phyloP scores from a whole-genome alignment of 2,797 vertebrate species.

The Lepus townsendii region DNA sequence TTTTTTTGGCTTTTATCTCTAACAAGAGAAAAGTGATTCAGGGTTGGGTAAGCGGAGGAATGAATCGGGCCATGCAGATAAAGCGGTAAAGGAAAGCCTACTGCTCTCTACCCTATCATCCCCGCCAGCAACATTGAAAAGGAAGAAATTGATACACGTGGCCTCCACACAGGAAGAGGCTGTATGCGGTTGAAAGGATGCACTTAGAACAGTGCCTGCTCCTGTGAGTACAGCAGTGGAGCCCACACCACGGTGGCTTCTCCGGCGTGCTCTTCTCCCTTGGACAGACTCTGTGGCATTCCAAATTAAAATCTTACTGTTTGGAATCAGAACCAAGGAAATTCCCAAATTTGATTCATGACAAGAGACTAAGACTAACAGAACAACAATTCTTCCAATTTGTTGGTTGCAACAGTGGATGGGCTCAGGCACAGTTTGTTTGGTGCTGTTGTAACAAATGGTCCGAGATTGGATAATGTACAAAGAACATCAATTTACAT shows the following conservation, averaged over 20 bases:
- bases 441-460: not conserved
- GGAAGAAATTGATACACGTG: not conserved
- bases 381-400: not conserved
- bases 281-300: not conserved
- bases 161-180: not conserved
- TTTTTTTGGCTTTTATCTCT: constrained; percentile 38
- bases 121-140: not conserved
- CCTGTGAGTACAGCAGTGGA: not conserved
- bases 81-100: not conserved
- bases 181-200: not conserved
- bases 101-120: not conserved
- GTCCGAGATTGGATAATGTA: not conserved
- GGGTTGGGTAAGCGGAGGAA: not conserved
- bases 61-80: not conserved
- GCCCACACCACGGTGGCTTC: not conserved
- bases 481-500: not conserved
- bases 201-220: not conserved
- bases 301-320: not conserved
- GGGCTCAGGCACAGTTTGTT: not conserved
- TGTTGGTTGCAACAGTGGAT: not conserved
- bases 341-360: not conserved
- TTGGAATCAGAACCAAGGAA: constrained; percentile 7
- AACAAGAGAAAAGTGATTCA: not conserved
- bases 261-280: not conserved
- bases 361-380: not conserved